A percentile compares a stretch with the other conserved stretches of the same genome.
Evolutionary conservation across 2,888 invertebrate species (phyloP).

Genomic region (Allolobophora icterica): DNA sequence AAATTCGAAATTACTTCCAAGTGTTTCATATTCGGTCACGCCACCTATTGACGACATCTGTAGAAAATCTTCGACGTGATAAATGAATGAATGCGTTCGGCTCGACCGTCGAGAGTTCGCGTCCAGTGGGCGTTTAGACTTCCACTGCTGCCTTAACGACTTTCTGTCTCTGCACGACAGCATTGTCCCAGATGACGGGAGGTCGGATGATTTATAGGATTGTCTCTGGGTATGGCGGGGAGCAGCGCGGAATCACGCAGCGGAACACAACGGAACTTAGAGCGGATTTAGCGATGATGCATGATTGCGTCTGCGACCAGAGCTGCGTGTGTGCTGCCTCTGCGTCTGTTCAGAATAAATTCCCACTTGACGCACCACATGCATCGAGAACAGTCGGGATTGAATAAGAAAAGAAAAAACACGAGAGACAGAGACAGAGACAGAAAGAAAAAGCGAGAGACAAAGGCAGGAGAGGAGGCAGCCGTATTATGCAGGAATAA

Average conservation of each 20-base stretch:
- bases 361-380: not conserved
- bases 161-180: not conserved
- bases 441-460: too few species aligned
- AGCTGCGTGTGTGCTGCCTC: too few species aligned
- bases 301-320: not conserved
- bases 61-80: not conserved
- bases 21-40: not conserved
- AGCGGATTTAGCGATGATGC: not conserved
- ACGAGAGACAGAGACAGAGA: too few species aligned
- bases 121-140: not conserved
- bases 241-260: not conserved
- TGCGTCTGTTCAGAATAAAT: not conserved
- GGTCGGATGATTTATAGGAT: not conserved
- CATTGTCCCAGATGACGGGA: not conserved
- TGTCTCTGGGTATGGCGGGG: not conserved
- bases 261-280: conserved; percentile 1
- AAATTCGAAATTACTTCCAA: not conserved
- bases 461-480: too few species aligned
- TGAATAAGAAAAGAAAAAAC: too few species aligned
- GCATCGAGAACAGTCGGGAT: not conserved
- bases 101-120: not conserved
- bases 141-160: not conserved
- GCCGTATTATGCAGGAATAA: too few species aligned
- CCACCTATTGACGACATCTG: not conserved
- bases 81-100: not conserved